Evolutionary conservation across 2,113 vertebrate species (phyloP).

Genomic region (Thunnus thynnus): DNA sequence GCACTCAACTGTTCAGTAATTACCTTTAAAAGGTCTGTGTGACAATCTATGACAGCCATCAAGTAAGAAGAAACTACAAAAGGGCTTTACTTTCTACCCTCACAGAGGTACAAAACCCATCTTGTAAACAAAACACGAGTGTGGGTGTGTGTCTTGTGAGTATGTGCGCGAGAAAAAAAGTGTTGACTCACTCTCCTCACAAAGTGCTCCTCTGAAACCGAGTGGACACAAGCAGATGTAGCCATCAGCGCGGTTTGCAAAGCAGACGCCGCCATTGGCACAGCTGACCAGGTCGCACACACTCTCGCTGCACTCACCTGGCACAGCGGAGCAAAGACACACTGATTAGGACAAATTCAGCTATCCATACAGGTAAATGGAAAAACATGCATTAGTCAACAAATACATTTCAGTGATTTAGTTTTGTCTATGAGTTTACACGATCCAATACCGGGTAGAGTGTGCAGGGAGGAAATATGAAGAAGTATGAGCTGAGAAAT

Average conservation of each 20-base stretch:
- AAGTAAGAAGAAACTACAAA: constrained; percentile 14
- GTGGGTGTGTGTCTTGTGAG: background rate
- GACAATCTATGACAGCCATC: constrained; percentile 17
- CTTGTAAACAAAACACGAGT: constrained; percentile 1
- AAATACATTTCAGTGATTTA: background rate
- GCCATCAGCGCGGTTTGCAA: constrained; percentile 87
- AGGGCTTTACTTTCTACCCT: constrained; percentile 5
- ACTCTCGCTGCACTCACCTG: constrained; percentile 94
- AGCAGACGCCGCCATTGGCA: constrained; percentile 91
- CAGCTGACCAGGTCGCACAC: constrained; percentile 91
- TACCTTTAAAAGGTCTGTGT: constrained; percentile 39
- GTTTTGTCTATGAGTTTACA: no score
- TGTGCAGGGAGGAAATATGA: no score
- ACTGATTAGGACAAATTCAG: background rate
- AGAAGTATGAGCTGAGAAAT: no score
- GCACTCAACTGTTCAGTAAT: constrained; percentile 38
- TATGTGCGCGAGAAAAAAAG: background rate
- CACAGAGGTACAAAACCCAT: background rate
- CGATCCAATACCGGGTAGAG: no score
- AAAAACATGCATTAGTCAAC: background rate
- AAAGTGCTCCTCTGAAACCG: constrained; percentile 92
- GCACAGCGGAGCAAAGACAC: background rate
- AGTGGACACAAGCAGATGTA: constrained; percentile 96
- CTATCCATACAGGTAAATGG: background rate
- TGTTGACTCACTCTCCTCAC: constrained; percentile 91